These are phyloP conservation scores for Eupithecia insigniata DNA, from an alignment of 2,888 invertebrate genomes.

Conservation along the genomic window DNA sequence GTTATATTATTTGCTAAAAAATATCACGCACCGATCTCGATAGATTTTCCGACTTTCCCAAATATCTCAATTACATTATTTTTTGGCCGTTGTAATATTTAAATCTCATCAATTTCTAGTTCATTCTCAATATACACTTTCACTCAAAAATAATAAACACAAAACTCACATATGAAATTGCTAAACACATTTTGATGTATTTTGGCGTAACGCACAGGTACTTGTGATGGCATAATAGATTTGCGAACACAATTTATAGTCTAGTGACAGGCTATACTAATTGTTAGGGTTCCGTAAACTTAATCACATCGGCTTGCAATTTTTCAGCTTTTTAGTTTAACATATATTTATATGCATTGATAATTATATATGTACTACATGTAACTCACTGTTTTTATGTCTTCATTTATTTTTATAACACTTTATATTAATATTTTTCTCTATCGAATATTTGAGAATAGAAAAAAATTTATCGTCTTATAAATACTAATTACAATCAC, in stretches of 20 bases:
- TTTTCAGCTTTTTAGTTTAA: too few species aligned
- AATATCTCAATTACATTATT: not conserved
- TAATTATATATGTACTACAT: too few species aligned
- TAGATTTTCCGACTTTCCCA: not conserved
- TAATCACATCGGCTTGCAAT: not conserved
- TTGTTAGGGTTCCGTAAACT: conserved; percentile 48
- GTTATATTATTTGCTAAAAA: too few species aligned
- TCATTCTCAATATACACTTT: not conserved
- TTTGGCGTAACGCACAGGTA: conserved; percentile 55
- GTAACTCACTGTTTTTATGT: too few species aligned
- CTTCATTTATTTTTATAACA: too few species aligned
- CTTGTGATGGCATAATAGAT: conserved; percentile 70
- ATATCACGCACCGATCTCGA: not conserved
- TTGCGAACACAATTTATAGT: conserved; percentile 66
- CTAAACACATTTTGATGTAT: conserved; percentile 70
- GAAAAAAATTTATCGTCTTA: too few species aligned
- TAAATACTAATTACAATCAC: too few species aligned
- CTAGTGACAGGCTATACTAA: conserved; percentile 61
- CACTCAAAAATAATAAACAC: conserved; percentile 20
- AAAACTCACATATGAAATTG: conserved; percentile 74
- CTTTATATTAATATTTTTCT: too few species aligned
- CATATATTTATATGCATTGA: too few species aligned
- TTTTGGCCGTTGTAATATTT: not conserved
- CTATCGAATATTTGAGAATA: too few species aligned
- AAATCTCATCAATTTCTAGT: not conserved